Conservation (phyloP, 2,888 invertebrate genomes). For the Artemia sinica region DNA sequence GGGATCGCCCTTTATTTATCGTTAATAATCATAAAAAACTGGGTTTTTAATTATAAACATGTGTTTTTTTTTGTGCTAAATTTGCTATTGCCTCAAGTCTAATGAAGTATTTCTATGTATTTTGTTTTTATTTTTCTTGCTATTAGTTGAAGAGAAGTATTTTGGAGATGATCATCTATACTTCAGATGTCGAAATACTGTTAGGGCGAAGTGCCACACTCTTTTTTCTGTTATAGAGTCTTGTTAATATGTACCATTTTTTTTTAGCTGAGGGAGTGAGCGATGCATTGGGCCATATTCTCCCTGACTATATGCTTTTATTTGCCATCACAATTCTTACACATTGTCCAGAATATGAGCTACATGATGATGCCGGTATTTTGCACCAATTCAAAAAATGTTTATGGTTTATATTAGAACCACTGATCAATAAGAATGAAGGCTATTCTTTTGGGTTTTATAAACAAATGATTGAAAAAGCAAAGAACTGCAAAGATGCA, state of each 20-base stretch:
- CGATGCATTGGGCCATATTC: constrained; percentile 62
- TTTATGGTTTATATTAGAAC: constrained; percentile 84
- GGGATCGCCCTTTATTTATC: too few species aligned
- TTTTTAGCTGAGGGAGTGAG: constrained; percentile 46
- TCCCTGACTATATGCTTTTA: constrained; percentile 92
- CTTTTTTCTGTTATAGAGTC: neutral
- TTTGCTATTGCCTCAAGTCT: too few species aligned
- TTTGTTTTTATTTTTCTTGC: too few species aligned
- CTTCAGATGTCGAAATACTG: too few species aligned
- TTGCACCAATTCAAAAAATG: constrained; percentile 62
- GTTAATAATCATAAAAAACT: too few species aligned
- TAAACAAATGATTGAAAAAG: constrained; percentile 64
- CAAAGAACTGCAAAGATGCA: constrained; percentile 85
- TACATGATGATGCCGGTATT: constrained; percentile 55
- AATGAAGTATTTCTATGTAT: too few species aligned
- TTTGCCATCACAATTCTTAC: constrained; percentile 89
- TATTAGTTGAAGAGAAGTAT: too few species aligned
- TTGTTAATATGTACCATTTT: neutral
- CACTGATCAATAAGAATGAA: constrained; percentile 77
- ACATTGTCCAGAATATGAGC: constrained; percentile 70
- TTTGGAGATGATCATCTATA: too few species aligned
- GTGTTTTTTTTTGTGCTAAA: too few species aligned
- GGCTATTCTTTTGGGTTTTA: constrained; percentile 89
- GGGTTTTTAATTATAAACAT: too few species aligned
- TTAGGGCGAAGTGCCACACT: too few species aligned